These are phyloP conservation scores for Dicerorhinus sumatrensis DNA, from an alignment of 2,113 vertebrate species.

Conservation along the genomic window DNA sequence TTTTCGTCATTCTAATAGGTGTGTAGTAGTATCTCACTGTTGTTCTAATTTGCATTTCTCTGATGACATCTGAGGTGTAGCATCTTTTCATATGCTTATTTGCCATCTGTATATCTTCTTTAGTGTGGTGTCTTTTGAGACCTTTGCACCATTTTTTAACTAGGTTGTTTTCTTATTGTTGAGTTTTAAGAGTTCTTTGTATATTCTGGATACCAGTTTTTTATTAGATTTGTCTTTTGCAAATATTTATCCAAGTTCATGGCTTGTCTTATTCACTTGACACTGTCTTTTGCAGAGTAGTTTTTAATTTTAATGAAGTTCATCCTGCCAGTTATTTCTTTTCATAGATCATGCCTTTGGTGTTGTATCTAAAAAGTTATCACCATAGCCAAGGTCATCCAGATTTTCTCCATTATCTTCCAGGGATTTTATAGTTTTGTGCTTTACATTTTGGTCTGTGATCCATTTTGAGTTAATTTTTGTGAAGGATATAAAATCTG, in stretches of 20 bases:
- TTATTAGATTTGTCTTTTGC: not conserved
- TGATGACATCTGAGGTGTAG: not conserved
- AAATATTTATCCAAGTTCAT: not conserved
- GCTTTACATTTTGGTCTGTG: not conserved
- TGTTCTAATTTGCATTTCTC: not conserved
- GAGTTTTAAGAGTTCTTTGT: not conserved
- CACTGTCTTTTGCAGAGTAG: not conserved
- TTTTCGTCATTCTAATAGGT: not conserved
- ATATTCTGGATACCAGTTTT: not conserved
- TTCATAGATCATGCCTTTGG: not conserved
- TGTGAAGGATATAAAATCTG: not conserved
- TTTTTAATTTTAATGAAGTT: not conserved
- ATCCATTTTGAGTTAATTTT: not conserved
- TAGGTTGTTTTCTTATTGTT: not conserved
- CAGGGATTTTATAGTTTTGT: not conserved
- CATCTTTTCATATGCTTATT: not conserved
- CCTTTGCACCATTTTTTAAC: not conserved
- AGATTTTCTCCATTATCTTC: not conserved
- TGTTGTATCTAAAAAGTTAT: not conserved
- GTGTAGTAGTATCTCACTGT: not conserved
- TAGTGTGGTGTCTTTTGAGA: not conserved
- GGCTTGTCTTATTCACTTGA: not conserved
- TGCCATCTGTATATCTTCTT: not conserved
- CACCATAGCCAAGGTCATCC: not conserved
- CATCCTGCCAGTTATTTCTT: not conserved